Conservation (phyloP, 2,113 vertebrate species). For the Sciurus niger region DNA sequence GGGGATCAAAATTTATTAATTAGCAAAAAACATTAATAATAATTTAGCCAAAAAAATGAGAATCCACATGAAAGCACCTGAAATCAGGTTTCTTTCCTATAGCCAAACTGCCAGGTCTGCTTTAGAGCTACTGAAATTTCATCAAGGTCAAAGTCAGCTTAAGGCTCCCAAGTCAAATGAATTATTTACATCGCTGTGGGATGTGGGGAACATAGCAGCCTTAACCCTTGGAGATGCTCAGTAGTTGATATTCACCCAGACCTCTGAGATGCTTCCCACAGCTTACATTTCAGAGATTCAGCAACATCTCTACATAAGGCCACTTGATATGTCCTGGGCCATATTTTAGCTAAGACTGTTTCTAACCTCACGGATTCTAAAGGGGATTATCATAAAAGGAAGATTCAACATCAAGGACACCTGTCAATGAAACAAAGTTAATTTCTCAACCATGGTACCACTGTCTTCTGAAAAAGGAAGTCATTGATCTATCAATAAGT, state of each 20-base stretch:
- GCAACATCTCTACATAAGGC: background rate
- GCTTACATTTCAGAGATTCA: background rate
- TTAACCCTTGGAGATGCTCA: background rate
- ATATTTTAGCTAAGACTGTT: background rate
- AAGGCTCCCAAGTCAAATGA: background rate
- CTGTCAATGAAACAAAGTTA: conserved; percentile 63
- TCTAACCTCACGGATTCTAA: background rate
- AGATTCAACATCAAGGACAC: conserved; percentile 50
- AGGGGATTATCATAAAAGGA: conserved; percentile 54
- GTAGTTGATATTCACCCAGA: background rate
- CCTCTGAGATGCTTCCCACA: background rate
- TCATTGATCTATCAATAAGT: conserved; percentile 78
- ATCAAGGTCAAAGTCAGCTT: background rate
- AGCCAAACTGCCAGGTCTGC: background rate
- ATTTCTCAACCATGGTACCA: conserved; percentile 72
- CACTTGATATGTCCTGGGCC: background rate
- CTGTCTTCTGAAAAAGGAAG: conserved; percentile 79
- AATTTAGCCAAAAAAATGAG: background rate
- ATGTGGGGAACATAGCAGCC: background rate
- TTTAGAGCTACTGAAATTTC: background rate
- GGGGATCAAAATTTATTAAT: background rate
- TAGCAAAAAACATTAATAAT: background rate
- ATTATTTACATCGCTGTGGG: background rate
- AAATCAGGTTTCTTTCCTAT: background rate
- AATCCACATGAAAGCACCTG: background rate